Percentiles rank a stretch among this genome's conserved stretches.
These are phyloP conservation scores for Cremastinae sp. DNA, from an alignment of 2,888 invertebrate species.

Conservation along the genomic window DNA sequence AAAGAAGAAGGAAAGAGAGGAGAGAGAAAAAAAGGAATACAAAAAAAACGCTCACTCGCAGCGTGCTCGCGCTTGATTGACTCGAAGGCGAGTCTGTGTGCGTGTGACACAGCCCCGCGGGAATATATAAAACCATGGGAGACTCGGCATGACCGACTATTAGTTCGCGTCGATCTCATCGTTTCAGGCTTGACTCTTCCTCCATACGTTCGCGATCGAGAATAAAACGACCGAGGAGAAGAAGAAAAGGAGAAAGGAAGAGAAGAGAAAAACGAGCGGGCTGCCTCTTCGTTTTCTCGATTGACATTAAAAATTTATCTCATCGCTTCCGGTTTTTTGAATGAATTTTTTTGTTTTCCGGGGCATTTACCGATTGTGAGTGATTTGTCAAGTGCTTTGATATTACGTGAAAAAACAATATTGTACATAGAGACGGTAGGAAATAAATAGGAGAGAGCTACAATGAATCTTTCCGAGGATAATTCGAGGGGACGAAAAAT, in stretches of 20 bases:
- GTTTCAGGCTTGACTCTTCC: slow-evolving; percentile 44
- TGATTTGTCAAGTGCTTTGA: slow-evolving; percentile 14
- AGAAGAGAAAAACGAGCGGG: neutral
- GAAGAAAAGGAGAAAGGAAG: slow-evolving; percentile 1
- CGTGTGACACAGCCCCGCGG: slow-evolving; percentile 58
- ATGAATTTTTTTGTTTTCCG: neutral
- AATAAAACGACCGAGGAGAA: slow-evolving; percentile 2
- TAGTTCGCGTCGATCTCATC: slow-evolving; percentile 66
- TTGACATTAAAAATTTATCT: neutral
- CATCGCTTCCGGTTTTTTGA: neutral
- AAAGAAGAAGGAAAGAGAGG: too few species aligned
- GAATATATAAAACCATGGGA: slow-evolving; percentile 71
- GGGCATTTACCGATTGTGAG: slow-evolving; percentile 1
- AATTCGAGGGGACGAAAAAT: slow-evolving; percentile 8
- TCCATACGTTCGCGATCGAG: slow-evolving; percentile 15
- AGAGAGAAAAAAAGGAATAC: too few species aligned
- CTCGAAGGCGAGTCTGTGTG: slow-evolving; percentile 51
- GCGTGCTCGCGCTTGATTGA: slow-evolving; percentile 54
- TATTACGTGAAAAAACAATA: neutral
- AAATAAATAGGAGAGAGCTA: neutral
- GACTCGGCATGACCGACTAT: slow-evolving; percentile 63
- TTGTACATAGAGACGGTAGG: neutral
- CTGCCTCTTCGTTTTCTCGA: too few species aligned
- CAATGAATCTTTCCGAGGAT: slow-evolving; percentile 29
- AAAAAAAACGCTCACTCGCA: slow-evolving; percentile 10